These are phyloP conservation scores for Phyllotis vaccarum DNA, from an alignment of 2,797 vertebrate genomes.

Conservation along the genomic window DNA sequence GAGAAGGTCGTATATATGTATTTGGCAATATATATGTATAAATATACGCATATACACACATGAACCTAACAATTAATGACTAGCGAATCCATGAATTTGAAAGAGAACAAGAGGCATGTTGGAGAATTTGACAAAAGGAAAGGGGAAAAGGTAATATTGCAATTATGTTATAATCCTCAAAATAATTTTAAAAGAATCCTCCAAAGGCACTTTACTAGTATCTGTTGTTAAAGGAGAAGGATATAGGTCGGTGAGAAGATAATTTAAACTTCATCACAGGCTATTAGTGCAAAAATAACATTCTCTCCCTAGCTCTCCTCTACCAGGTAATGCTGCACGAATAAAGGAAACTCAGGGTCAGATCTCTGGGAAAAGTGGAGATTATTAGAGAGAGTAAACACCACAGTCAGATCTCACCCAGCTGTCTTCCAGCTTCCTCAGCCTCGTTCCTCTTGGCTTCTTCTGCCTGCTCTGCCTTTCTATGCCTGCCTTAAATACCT, in stretches of 20 bases:
- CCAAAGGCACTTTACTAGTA: background rate
- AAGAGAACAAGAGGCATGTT: background rate
- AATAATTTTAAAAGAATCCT: background rate
- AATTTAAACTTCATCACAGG: background rate
- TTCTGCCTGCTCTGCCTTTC: too few relatives aligned
- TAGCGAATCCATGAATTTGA: background rate
- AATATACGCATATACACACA: background rate
- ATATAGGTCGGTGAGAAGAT: background rate
- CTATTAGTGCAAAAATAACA: background rate
- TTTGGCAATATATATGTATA: background rate
- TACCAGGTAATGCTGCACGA: background rate
- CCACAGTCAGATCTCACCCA: too few relatives aligned
- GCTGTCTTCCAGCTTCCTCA: too few relatives aligned
- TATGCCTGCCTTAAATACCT: too few relatives aligned
- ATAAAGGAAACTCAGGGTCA: too few relatives aligned
- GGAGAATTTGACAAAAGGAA: background rate
- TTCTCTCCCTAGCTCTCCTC: background rate
- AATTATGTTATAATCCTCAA: background rate
- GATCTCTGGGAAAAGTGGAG: too few relatives aligned
- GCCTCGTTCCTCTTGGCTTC: too few relatives aligned
- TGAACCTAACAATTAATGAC: background rate
- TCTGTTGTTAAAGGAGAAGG: background rate
- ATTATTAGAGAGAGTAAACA: too few relatives aligned
- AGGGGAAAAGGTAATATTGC: background rate
- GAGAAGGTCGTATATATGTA: background rate